A percentile compares a stretch with the other conserved stretches of the same genome.
Conservation (phyloP, 53 echinoderm and acorn worm species). For the Antedon mediterranea region DNA sequence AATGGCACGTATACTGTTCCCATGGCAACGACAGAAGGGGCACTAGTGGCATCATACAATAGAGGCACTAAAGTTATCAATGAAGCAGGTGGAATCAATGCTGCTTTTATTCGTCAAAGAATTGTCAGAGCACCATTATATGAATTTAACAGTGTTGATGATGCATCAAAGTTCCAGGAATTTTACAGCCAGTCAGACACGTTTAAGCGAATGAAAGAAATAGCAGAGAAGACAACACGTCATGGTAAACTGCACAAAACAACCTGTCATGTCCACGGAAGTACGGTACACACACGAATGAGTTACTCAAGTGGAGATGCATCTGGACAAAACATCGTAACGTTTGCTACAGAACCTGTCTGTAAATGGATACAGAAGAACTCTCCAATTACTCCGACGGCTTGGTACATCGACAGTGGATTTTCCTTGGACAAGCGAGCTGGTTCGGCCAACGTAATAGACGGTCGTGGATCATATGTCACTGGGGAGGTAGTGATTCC, state of each 20-base stretch:
- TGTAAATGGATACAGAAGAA: background rate
- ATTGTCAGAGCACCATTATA: background rate
- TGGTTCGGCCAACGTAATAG: background rate
- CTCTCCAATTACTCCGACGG: background rate
- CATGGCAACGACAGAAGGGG: conserved; percentile 9
- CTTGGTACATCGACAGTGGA: background rate
- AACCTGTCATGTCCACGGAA: background rate
- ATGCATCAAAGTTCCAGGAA: background rate
- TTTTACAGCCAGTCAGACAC: background rate
- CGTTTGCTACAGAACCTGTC: background rate
- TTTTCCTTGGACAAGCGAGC: conserved; percentile 7
- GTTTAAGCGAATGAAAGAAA: background rate
- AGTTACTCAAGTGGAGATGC: conserved; percentile 7
- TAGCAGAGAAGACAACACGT: background rate
- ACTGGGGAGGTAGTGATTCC: background rate
- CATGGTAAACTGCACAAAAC: background rate
- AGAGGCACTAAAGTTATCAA: conserved; percentile 2
- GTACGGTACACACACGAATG: background rate
- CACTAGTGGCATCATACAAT: conserved; percentile 2
- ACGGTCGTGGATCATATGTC: conserved; percentile 5
- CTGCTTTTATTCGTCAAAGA: background rate
- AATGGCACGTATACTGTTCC: conserved; percentile 11
- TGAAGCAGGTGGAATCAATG: conserved; percentile 1
- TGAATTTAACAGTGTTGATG: background rate
- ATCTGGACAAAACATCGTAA: conserved; percentile 8